These are phyloP conservation scores for Ptychadena robeensis DNA, from an alignment of 2,797 vertebrate species.

Conservation along the genomic window DNA sequence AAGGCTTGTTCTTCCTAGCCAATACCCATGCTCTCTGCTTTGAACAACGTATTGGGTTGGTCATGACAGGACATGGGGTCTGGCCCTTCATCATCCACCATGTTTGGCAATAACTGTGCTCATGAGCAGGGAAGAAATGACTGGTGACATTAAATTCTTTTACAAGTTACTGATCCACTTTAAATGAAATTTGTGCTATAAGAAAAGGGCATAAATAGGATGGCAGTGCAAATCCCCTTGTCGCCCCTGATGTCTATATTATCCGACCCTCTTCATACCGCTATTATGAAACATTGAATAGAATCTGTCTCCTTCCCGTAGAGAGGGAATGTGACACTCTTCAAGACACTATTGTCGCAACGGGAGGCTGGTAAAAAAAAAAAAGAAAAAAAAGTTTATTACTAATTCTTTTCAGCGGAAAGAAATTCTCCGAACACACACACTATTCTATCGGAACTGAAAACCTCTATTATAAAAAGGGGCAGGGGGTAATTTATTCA, in stretches of 20 bases:
- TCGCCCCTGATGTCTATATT: background rate
- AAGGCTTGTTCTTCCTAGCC: too few species aligned
- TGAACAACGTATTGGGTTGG: too few species aligned
- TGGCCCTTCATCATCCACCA: too few species aligned
- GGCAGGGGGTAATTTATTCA: conserved; percentile 74
- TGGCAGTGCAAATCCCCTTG: background rate
- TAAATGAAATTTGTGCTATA: background rate
- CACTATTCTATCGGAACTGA: conserved; percentile 69
- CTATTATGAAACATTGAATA: background rate
- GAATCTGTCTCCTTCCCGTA: conserved; percentile 1
- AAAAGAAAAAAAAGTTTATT: conserved; percentile 33
- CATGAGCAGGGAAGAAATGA: background rate
- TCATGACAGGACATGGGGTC: too few species aligned
- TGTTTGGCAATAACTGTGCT: too few species aligned
- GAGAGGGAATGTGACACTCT: conserved; percentile 11
- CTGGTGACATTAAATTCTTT: background rate
- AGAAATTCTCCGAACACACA: conserved; percentile 63
- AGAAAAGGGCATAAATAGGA: too few species aligned
- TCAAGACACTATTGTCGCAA: conserved; percentile 4
- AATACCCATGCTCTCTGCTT: too few species aligned
- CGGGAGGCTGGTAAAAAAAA: background rate
- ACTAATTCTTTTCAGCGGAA: conserved; percentile 26
- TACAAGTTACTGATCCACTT: background rate
- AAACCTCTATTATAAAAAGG: conserved; percentile 75
- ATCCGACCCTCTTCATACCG: background rate